Percentiles rank a stretch among this genome's conserved stretches.
Conservation (phyloP, 2,797 vertebrate species). For the Smutsia gigantea region DNA sequence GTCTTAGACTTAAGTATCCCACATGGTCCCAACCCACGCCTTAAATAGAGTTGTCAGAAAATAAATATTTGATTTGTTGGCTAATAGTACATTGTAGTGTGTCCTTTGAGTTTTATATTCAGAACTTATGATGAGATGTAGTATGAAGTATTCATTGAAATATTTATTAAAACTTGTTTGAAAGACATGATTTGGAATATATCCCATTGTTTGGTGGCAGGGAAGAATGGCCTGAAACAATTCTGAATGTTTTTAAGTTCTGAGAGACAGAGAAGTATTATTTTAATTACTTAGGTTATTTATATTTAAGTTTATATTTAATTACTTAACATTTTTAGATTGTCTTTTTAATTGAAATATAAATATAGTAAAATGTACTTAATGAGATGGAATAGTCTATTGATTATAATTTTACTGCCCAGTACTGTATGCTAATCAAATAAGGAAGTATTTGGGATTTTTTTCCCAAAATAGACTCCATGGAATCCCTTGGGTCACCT, state of each 20-base stretch:
- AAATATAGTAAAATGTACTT: conserved; percentile 9
- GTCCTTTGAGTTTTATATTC: not conserved
- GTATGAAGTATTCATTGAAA: not conserved
- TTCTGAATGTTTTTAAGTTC: conserved; percentile 35
- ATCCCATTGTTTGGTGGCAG: not conserved
- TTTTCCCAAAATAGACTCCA: not conserved
- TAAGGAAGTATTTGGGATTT: not conserved
- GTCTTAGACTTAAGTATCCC: not conserved
- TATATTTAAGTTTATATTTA: not conserved
- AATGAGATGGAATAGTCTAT: conserved; percentile 4
- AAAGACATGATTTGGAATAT: conserved; percentile 10
- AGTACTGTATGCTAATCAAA: not conserved
- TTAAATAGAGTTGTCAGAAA: not conserved
- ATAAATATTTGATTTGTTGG: not conserved
- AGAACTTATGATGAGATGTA: not conserved
- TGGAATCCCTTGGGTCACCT: not conserved
- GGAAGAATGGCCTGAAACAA: not conserved
- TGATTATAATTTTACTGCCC: not conserved
- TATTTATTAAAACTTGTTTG: conserved; percentile 18
- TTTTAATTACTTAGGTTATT: conserved; percentile 13
- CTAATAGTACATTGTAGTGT: not conserved
- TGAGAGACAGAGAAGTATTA: not conserved
- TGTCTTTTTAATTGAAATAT: conserved; percentile 14
- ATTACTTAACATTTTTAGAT: not conserved
- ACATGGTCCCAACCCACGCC: not conserved